phyloP scores from a whole-genome alignment of 2,113 vertebrate genomes.

The Chaenocephalus aceratus region DNA sequence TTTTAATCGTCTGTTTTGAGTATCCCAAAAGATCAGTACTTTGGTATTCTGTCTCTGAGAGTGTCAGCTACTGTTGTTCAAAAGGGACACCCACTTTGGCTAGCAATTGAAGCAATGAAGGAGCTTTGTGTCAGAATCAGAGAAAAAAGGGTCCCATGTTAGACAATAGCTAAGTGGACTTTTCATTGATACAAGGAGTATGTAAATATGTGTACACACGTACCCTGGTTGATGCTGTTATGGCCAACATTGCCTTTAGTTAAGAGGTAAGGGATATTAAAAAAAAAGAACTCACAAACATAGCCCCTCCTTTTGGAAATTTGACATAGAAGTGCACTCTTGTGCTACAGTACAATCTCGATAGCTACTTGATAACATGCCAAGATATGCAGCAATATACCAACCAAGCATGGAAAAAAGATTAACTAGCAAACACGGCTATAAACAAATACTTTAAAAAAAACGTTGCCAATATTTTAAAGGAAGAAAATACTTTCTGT shows the following conservation, averaged over 20 bases:
- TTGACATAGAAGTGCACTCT: background rate
- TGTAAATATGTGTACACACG: background rate
- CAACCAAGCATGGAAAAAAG: background rate
- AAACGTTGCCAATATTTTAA: background rate
- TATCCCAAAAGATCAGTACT: background rate
- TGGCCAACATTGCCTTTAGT: background rate
- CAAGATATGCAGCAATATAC: background rate
- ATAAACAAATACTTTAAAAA: background rate
- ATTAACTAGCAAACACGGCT: background rate
- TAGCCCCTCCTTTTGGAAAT: background rate
- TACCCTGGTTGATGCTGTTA: too few relatives aligned
- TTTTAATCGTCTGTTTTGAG: background rate
- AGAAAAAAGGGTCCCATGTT: background rate
- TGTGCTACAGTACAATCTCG: background rate
- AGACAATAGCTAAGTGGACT: background rate
- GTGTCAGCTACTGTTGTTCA: background rate
- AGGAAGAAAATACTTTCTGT: background rate
- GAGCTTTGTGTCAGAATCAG: background rate
- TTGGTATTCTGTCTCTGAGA: background rate
- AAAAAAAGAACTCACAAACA: background rate
- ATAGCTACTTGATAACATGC: background rate
- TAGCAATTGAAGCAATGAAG: background rate
- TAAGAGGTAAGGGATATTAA: background rate
- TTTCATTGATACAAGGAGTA: background rate
- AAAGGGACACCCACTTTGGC: background rate